phyloP scores from a whole-genome alignment of 2,113 vertebrate genomes.

The Phodopus roborovskii region DNA sequence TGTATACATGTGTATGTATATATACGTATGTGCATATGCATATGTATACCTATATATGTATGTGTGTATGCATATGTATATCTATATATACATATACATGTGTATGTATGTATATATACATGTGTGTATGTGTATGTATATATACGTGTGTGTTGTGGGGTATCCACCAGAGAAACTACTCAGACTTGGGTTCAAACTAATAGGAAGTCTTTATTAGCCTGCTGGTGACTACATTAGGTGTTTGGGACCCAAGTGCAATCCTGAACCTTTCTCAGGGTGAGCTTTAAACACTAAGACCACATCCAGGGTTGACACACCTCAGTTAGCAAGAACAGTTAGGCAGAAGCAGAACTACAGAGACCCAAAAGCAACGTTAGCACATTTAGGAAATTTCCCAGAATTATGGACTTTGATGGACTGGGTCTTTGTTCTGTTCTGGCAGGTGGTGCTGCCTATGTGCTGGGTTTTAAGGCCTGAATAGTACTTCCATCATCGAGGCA shows the following conservation, averaged over 20 bases:
- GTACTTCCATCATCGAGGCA: background rate
- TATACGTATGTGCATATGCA: rapidly evolving
- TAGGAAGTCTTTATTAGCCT: background rate
- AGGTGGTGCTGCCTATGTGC: background rate
- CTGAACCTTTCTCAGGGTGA: background rate
- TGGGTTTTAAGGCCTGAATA: background rate
- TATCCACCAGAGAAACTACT: background rate
- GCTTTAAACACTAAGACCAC: background rate
- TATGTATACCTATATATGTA: background rate
- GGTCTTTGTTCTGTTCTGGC: background rate
- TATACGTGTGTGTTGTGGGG: background rate
- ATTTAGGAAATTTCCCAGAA: background rate
- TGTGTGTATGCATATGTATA: too few species aligned
- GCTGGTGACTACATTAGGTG: background rate
- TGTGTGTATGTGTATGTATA: background rate
- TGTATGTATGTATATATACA: background rate
- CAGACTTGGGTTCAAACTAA: background rate
- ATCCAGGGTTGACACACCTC: background rate
- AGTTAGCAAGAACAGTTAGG: background rate
- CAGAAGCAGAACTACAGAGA: background rate
- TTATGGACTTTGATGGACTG: background rate
- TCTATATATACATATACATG: too few species aligned
- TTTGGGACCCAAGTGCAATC: background rate
- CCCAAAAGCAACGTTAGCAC: background rate
- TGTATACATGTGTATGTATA: too few species aligned